These are phyloP conservation scores for Scelioninae gen. 2 DNA, from an alignment of 2,888 invertebrate genomes.

Conservation along the genomic window DNA sequence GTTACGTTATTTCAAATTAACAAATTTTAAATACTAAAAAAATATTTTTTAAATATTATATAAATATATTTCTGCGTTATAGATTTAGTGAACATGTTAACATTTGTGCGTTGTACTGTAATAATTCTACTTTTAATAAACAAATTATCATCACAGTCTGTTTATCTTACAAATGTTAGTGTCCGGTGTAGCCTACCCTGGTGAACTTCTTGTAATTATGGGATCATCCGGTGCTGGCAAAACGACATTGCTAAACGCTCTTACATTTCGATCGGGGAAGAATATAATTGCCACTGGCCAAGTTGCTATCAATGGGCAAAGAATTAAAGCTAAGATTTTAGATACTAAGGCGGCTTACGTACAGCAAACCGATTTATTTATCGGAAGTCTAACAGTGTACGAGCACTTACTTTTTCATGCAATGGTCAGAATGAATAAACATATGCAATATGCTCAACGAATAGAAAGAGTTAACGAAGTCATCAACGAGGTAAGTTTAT, in stretches of 20 bases:
- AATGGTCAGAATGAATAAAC: conserved; percentile 88
- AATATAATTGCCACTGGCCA: conserved; percentile 81
- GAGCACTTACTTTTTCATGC: conserved; percentile 93
- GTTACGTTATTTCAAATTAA: no score
- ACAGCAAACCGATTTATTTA: conserved; percentile 95
- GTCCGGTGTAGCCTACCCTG: conserved; percentile 88
- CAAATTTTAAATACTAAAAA: no score
- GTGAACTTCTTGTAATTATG: conserved; percentile 90
- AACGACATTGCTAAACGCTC: conserved; percentile 92
- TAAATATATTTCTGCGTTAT: no score
- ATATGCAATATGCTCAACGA: conserved; percentile 84
- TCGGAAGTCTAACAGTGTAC: conserved; percentile 90
- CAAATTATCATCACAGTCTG: no score
- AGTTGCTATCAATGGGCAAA: conserved; percentile 84
- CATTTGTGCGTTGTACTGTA: no score
- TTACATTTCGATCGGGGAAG: conserved; percentile 87
- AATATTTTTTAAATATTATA: no score
- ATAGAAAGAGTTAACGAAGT: conserved; percentile 90
- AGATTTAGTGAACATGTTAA: no score
- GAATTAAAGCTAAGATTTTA: conserved; percentile 83
- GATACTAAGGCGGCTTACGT: conserved; percentile 92
- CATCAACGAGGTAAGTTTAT: conserved; percentile 82
- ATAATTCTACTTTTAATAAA: no score
- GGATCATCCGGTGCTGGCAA: conserved; percentile 96
- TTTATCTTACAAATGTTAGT: conserved; percentile 76